Evolutionary conservation across 2,888 invertebrate genomes (phyloP), one percentile per base, ranked within the genome.

Genomic region (Andrena haemorrhoa): DNA sequence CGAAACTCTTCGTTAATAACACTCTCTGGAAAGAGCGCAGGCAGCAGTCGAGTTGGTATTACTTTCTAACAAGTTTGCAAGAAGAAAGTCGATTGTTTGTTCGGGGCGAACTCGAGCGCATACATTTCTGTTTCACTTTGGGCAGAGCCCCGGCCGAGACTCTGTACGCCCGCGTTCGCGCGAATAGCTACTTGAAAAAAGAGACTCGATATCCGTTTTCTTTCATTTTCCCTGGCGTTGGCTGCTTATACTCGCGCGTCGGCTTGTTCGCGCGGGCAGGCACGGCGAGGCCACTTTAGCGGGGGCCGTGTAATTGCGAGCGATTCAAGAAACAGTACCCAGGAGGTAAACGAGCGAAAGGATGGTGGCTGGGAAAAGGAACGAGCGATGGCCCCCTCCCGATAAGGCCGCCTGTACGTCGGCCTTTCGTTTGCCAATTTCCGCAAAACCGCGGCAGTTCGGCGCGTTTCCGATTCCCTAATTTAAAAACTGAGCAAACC

Each of bases 321-420:
- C 33, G 58, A 63, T 76, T 84, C 79, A 74, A 84, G 84, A 70
- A 84, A 84, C 80, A 70, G 75, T 79, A 84, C 84, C 84, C 75
- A 49, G 51, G 60, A 72, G 79, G 79, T 69, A 72, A 83, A 83
- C 75, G 75, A 75, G 68, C 63, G 63, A 61, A 35, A 63, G 73
- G 76, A 70, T 41, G 70, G 71, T 63, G 49, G 63, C 68, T 51
- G 33, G 72, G 20, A 65, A 66, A 61, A 75, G 73, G 53, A 76
- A 73, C 61, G 70, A 61, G 31, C 66, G 58, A 70, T 47, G 41
- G 79, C 60, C 78, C 79, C 51, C 56, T 31, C 26, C 20, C 31
- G 78, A 83, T 83, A 83, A 83, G 81, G 75, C 61, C 71, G 31
- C 29, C 26, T 16, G 61, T 60, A 70, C 26, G 29, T 41, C 70